A percentile compares a stretch with the other conserved stretches of the same genome.
phyloP scores from a whole-genome alignment of 2,797 vertebrate genomes.

The Chelonia mydas region DNA sequence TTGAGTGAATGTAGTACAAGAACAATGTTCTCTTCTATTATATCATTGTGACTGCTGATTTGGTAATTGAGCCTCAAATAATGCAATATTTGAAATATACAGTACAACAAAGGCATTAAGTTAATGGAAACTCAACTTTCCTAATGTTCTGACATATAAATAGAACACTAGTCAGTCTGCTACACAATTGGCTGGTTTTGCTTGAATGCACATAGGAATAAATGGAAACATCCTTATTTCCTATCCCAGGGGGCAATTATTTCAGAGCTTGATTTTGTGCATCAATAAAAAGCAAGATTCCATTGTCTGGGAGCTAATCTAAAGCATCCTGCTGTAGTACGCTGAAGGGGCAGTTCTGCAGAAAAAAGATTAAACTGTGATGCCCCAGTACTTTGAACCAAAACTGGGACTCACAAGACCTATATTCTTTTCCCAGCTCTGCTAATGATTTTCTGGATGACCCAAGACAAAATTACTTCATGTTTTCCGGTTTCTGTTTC shows the following conservation, averaged over 20 bases:
- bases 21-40: rapidly evolving
- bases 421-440: not conserved
- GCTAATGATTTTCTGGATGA: not conserved
- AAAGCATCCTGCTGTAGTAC: not conserved
- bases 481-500: not conserved
- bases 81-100: not conserved
- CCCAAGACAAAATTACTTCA: not conserved
- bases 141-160: slow-evolving; percentile 5
- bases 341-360: slow-evolving; percentile 1
- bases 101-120: slow-evolving; percentile 51
- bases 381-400: not conserved
- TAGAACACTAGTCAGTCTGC: slow-evolving; percentile 39
- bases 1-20: not conserved
- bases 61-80: slow-evolving; percentile 34
- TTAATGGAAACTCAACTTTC: slow-evolving; percentile 22
- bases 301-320: slow-evolving; percentile 40
- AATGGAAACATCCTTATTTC: slow-evolving; percentile 66
- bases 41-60: not conserved
- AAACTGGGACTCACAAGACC: not conserved
- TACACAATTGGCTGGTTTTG: slow-evolving; percentile 57
- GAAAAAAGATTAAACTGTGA: not conserved
- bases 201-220: slow-evolving; percentile 37
- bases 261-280: slow-evolving; percentile 38
- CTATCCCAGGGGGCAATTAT: slow-evolving; percentile 73
- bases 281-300: slow-evolving; percentile 58